A percentile compares a stretch with the other conserved stretches of the same genome.
Conservation (phyloP, 2,797 vertebrate species). For the Toxotes lorentzi region DNA sequence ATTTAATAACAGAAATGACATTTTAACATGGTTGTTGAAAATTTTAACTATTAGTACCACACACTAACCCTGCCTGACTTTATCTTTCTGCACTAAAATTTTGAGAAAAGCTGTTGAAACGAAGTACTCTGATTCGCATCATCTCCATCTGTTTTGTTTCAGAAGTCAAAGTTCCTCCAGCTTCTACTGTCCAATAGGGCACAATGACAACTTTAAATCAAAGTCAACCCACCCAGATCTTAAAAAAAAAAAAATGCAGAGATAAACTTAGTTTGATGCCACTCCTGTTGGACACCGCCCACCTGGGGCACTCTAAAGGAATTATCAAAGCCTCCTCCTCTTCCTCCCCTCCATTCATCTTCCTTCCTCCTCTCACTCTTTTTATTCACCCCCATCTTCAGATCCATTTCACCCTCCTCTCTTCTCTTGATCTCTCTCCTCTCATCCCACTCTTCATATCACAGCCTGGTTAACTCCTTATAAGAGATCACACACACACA, state of each 20-base stretch:
- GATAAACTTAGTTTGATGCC: slow-evolving; percentile 43
- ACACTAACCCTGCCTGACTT: not conserved
- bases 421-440: slow-evolving; percentile 34
- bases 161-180: slow-evolving; percentile 3
- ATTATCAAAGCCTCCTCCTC: slow-evolving; percentile 53
- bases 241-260: slow-evolving; percentile 21
- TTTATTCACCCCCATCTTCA: slow-evolving; percentile 10
- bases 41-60: slow-evolving; percentile 30
- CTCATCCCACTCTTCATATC: slow-evolving; percentile 37
- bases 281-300: slow-evolving; percentile 37
- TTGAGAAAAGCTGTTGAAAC: not conserved
- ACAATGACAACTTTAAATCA: not conserved
- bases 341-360: slow-evolving; percentile 15
- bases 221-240: slow-evolving; percentile 5
- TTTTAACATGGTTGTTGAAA: slow-evolving; percentile 42
- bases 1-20: slow-evolving; percentile 52
- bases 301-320: slow-evolving; percentile 36
- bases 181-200: slow-evolving; percentile 18
- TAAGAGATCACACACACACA: slow-evolving; percentile 25
- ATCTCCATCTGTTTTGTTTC: slow-evolving; percentile 12
- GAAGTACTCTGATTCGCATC: not conserved
- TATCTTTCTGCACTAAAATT: slow-evolving; percentile 3
- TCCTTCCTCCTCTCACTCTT: slow-evolving; percentile 11
- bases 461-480: slow-evolving; percentile 44
- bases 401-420: slow-evolving; percentile 17